A percentile compares a stretch with the other conserved stretches of the same genome.
These are phyloP conservation scores for Trichoplusia ni DNA, from an alignment of 1,140 invertebrate species.

Conservation along the genomic window DNA sequence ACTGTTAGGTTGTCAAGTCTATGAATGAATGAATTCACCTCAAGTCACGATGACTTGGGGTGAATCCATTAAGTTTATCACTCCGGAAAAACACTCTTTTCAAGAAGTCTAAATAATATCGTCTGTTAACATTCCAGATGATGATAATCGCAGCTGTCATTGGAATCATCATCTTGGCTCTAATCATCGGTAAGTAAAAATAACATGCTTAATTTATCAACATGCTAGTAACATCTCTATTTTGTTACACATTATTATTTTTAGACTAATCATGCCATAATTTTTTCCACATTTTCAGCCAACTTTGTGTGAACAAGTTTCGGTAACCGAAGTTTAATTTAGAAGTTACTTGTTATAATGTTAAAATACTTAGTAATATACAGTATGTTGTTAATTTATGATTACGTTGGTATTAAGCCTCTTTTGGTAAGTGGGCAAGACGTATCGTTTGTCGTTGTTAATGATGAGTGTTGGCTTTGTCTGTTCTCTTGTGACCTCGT, in stretches of 20 bases:
- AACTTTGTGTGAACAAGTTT: constrained; percentile 87
- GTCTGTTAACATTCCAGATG: constrained; percentile 85
- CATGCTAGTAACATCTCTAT: constrained; percentile 32
- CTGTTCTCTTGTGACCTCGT: constrained; percentile 68
- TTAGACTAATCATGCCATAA: constrained; percentile 74
- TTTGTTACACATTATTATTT: constrained; percentile 53
- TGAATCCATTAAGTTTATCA: too few species aligned
- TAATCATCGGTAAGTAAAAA: constrained; percentile 92
- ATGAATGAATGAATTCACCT: too few species aligned
- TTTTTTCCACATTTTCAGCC: constrained; percentile 83
- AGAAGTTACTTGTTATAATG: constrained; percentile 78
- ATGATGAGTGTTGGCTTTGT: constrained; percentile 74
- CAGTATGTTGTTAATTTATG: constrained; percentile 70
- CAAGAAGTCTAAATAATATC: too few species aligned
- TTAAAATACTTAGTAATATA: constrained; percentile 72
- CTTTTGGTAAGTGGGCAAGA: constrained; percentile 71
- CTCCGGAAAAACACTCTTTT: too few species aligned
- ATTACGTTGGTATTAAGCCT: constrained; percentile 63
- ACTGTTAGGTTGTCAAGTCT: too few species aligned
- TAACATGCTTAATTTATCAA: background rate
- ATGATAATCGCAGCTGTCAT: constrained; percentile 96
- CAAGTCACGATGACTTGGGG: too few species aligned
- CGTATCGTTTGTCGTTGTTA: constrained; percentile 60
- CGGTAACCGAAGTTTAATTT: constrained; percentile 74
- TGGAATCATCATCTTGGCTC: constrained; percentile 91